Percentiles rank a stretch among this genome's conserved stretches.
phyloP scores from a whole-genome alignment of 2,797 vertebrate genomes.

The Notoglanidium macrostoma region DNA sequence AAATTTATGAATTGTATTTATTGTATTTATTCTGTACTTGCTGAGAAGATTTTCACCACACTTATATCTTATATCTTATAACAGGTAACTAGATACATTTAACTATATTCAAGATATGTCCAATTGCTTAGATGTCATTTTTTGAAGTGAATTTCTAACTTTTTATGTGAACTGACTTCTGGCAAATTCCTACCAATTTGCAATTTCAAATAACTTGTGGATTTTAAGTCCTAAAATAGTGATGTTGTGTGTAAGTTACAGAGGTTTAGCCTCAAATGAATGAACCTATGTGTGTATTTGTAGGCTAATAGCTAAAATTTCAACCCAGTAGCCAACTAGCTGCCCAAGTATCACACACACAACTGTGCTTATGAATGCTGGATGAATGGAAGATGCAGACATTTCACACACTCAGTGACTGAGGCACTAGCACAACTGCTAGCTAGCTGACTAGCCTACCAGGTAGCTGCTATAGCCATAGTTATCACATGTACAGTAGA shows the following conservation, averaged over 20 bases:
- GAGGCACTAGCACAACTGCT: no score
- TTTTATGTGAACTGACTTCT: neutral
- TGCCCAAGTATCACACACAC: no score
- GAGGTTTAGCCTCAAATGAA: neutral
- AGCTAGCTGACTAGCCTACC: no score
- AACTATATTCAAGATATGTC: neutral
- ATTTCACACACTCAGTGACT: no score
- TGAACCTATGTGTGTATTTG: neutral
- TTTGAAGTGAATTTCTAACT: neutral
- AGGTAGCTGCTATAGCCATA: no score
- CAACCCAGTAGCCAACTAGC: neutral
- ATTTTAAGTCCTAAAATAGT: neutral
- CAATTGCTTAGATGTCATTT: neutral
- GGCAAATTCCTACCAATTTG: neutral
- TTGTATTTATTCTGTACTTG: neutral
- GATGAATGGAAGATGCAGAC: no score
- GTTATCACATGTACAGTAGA: no score
- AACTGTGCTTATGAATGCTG: no score
- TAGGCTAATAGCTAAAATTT: neutral
- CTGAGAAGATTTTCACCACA: neutral
- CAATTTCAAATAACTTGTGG: neutral
- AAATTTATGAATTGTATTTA: neutral
- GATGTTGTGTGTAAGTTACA: neutral
- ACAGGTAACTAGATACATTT: neutral
- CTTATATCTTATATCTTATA: no score